These are phyloP conservation scores for Sesamia nonagrioides DNA, from an alignment of 1,140 invertebrate genomes.

Conservation along the genomic window DNA sequence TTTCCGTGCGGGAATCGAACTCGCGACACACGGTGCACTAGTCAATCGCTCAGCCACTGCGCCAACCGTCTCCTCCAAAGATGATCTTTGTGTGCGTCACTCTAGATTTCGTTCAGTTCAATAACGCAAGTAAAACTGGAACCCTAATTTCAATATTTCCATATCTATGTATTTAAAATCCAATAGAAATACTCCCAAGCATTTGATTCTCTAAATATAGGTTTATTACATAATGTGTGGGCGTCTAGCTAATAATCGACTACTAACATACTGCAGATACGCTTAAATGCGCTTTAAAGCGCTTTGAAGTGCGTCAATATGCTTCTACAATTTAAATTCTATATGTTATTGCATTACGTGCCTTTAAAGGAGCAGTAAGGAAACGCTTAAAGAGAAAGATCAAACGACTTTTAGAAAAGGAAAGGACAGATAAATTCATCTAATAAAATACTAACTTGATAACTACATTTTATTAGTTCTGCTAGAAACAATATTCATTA, in stretches of 20 bases:
- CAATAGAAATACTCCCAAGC: background rate
- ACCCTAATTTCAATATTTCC: background rate
- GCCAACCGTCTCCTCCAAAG: too few species aligned
- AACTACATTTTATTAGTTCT: background rate
- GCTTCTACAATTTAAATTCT: conserved; percentile 27
- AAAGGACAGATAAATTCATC: background rate
- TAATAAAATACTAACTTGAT: background rate
- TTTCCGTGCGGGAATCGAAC: too few species aligned
- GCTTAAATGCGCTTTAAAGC: background rate
- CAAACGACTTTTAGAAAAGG: conserved; percentile 2
- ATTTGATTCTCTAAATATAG: background rate
- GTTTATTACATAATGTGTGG: background rate
- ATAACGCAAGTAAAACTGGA: background rate
- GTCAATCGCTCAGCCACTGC: too few species aligned
- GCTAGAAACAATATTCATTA: too few species aligned
- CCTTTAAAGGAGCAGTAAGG: conserved; percentile 4
- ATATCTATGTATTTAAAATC: background rate
- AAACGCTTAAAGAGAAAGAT: conserved; percentile 7
- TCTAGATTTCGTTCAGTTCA: background rate
- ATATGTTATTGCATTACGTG: conserved; percentile 20
- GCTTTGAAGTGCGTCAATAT: background rate
- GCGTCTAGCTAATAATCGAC: background rate
- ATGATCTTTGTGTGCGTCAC: too few species aligned
- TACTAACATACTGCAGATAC: background rate
- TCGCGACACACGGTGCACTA: too few species aligned